A percentile compares a stretch with the other conserved stretches of the same genome.
Conservation (phyloP, 2,797 vertebrate species). For the Chelidonichthys spinosus region DNA sequence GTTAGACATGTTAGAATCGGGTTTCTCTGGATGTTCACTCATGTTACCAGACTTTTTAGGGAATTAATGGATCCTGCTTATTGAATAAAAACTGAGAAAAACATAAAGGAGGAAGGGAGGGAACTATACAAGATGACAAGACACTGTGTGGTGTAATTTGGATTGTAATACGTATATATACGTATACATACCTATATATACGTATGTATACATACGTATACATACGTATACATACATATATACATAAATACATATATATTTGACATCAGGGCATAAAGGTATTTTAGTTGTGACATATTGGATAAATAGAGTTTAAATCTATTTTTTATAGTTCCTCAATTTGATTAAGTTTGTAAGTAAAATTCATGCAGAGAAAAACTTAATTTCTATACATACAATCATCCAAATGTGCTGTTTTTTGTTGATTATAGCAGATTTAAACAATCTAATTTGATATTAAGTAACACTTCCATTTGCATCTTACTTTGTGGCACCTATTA, state of each 20-base stretch:
- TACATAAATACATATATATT: neutral
- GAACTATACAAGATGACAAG: neutral
- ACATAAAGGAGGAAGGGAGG: neutral
- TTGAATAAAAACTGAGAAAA: neutral
- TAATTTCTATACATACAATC: neutral
- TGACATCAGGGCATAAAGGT: neutral
- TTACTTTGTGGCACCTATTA: neutral
- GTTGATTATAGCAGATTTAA: neutral
- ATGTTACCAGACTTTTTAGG: neutral
- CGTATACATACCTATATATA: too few species aligned
- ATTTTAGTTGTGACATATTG: neutral
- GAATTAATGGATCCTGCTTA: neutral
- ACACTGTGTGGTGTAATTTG: neutral
- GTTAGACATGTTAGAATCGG: neutral
- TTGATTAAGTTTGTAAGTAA: neutral
- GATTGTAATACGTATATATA: neutral
- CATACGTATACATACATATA: too few species aligned
- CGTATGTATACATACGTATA: too few species aligned
- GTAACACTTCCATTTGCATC: neutral
- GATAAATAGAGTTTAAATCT: neutral
- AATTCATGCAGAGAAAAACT: neutral
- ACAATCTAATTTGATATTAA: neutral
- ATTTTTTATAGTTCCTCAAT: neutral
- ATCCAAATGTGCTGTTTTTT: neutral
- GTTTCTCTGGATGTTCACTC: neutral